phyloP scores from a whole-genome alignment of 2,888 invertebrate genomes.

The Norana najaformis region DNA sequence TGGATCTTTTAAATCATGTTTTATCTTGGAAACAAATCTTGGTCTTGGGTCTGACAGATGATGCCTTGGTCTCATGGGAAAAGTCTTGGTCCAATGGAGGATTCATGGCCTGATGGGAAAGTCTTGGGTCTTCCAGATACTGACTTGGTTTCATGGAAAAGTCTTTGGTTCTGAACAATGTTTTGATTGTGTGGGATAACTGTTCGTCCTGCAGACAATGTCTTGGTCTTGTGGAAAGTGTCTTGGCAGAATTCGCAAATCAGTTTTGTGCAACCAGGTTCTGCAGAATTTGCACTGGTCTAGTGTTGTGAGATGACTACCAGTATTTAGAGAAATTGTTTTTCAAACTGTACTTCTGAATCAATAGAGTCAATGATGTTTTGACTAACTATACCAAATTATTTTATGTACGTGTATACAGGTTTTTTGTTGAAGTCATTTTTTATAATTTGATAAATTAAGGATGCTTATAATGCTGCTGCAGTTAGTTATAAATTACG shows the following conservation, averaged over 20 bases:
- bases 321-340: not conserved
- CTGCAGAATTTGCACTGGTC: not conserved
- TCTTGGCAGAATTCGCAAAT: not conserved
- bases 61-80: too few relatives aligned
- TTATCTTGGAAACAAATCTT: too few relatives aligned
- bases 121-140: too few relatives aligned
- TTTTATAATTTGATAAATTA: not conserved
- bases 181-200: too few relatives aligned
- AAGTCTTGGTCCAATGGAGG: too few relatives aligned
- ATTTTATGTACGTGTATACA: too few relatives aligned
- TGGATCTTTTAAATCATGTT: too few relatives aligned
- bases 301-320: not conserved
- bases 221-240: not conserved
- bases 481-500: not conserved
- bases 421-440: constrained; percentile 1
- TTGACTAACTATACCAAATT: not conserved
- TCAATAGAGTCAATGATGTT: not conserved
- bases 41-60: not conserved
- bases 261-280: not conserved
- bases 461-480: not conserved
- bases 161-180: too few relatives aligned
- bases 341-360: not conserved
- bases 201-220: not conserved
- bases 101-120: too few relatives aligned
- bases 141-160: too few relatives aligned